phyloP scores from a whole-genome alignment of 2,113 vertebrate species.

The Hippocampus mohnikei region DNA sequence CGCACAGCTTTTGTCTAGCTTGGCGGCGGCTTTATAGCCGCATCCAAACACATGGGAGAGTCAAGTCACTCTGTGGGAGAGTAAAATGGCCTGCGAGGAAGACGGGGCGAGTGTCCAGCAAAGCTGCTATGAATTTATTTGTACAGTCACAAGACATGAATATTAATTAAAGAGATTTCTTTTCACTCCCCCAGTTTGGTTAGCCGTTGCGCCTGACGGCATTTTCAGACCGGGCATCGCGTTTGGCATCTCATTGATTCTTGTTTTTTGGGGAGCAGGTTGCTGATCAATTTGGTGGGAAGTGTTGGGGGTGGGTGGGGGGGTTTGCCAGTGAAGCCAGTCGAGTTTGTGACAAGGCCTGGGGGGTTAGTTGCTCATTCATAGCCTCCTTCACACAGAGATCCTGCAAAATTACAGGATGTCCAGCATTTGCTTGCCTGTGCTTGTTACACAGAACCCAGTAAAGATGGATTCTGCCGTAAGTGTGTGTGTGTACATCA shows the following conservation, averaged over 20 bases:
- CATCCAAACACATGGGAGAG: constrained; percentile 59
- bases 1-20: constrained; percentile 21
- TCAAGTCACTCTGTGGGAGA: constrained; percentile 58
- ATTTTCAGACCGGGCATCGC: not conserved
- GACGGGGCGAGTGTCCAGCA: constrained; percentile 56
- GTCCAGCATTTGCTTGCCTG: not conserved
- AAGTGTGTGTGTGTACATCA: not conserved
- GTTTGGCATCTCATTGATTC: not conserved
- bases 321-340: not conserved
- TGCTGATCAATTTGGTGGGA: not conserved
- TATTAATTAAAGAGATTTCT: constrained; percentile 12
- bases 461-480: not conserved
- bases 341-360: not conserved
- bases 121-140: constrained; percentile 53
- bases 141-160: constrained; percentile 35
- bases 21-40: constrained; percentile 38
- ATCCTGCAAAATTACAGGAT: not conserved
- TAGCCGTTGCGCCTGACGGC: not conserved
- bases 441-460: not conserved
- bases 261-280: not conserved
- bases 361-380: not conserved
- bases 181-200: not conserved
- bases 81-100: constrained; percentile 42
- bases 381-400: not conserved
- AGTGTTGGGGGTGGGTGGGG: too few relatives aligned